Conservation (phyloP, 2,888 invertebrate species). For the Andrena bucephala region DNA sequence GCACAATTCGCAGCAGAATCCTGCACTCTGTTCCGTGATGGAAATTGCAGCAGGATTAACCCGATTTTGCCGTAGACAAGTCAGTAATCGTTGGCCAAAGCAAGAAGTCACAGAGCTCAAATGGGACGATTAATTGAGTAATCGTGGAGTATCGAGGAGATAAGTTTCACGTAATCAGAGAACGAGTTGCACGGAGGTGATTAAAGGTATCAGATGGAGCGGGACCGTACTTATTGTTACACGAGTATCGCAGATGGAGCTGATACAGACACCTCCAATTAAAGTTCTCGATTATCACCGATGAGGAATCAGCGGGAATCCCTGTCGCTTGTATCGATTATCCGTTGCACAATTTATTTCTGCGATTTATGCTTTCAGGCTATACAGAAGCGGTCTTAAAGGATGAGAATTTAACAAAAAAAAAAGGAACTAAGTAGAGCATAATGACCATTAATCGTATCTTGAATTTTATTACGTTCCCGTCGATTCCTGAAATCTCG, state of each 20-base stretch:
- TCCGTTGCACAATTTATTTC: slow-evolving; percentile 35
- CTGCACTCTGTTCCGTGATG: background rate
- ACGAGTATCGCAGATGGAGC: slow-evolving; percentile 54
- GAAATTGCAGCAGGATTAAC: background rate
- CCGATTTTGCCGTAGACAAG: slow-evolving; percentile 8
- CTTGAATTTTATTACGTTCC: background rate
- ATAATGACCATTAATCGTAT: background rate
- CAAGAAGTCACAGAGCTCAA: slow-evolving; percentile 1
- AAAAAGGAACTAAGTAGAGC: background rate
- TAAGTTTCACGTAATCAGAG: slow-evolving; percentile 52
- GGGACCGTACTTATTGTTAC: slow-evolving; percentile 67
- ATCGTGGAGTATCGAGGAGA: slow-evolving; percentile 33
- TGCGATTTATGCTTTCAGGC: slow-evolving; percentile 2
- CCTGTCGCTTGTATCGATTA: slow-evolving; percentile 42
- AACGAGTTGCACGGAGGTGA: slow-evolving; percentile 39
- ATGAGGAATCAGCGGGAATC: slow-evolving; percentile 58
- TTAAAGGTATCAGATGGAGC: slow-evolving; percentile 65
- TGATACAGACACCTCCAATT: slow-evolving; percentile 61
- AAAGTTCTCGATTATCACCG: slow-evolving; percentile 63
- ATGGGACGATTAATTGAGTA: slow-evolving; percentile 20
- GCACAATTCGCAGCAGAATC: background rate
- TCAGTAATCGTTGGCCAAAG: slow-evolving; percentile 18
- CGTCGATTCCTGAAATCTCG: background rate
- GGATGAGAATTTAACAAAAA: background rate
- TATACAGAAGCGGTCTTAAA: background rate